phyloP scores from a whole-genome alignment of 2,888 invertebrate species.

The Geophilus truncorum region DNA sequence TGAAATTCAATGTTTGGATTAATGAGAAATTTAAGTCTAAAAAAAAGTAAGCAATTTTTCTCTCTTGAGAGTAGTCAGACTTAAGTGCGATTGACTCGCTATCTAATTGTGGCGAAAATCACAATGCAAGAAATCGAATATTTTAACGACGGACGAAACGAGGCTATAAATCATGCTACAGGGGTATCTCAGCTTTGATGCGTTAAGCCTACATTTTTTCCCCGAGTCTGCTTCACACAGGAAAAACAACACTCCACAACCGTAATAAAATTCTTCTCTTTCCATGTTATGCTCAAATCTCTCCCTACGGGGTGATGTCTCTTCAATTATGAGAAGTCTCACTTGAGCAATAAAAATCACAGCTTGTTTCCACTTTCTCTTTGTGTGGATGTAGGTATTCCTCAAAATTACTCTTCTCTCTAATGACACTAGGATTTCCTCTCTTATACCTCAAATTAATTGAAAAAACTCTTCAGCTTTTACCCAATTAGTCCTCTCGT shows the following conservation, averaged over 20 bases:
- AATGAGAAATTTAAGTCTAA: too few species aligned
- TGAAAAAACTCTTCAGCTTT: slow-evolving; percentile 7
- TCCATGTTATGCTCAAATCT: slow-evolving; percentile 17
- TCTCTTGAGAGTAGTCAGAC: too few species aligned
- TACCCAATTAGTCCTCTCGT: neutral
- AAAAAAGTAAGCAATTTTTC: too few species aligned
- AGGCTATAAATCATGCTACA: neutral
- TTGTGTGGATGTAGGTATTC: slow-evolving; percentile 6
- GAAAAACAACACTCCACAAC: slow-evolving; percentile 12
- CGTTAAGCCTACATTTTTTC: slow-evolving; percentile 4
- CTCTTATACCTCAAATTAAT: slow-evolving; percentile 8
- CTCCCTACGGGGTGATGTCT: slow-evolving; percentile 7
- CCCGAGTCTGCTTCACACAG: neutral
- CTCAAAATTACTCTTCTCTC: slow-evolving; percentile 1
- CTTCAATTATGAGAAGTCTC: slow-evolving; percentile 17
- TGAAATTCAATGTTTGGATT: too few species aligned
- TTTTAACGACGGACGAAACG: neutral
- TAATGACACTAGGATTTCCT: slow-evolving; percentile 11
- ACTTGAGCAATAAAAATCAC: slow-evolving; percentile 12
- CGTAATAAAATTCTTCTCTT: slow-evolving; percentile 12
- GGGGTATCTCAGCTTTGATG: neutral
- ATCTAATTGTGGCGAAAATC: too few species aligned
- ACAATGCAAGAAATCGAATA: neutral
- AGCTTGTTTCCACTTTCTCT: slow-evolving; percentile 16
- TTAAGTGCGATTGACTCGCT: too few species aligned